Conservation (phyloP, 2,797 vertebrate genomes). For the Mallotus villosus region DNA sequence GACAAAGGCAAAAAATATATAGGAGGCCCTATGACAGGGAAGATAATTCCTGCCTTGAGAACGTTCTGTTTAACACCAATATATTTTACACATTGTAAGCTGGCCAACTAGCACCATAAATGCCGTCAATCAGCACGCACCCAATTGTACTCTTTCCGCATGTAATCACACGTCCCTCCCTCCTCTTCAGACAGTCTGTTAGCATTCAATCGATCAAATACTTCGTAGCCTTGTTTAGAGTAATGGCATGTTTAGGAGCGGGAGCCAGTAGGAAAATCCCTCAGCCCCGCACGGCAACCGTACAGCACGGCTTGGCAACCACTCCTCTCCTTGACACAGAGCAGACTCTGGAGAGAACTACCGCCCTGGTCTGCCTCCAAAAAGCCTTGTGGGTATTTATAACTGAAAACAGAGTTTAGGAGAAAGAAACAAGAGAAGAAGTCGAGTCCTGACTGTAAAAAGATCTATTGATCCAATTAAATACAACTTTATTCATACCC, state of each 20-base stretch:
- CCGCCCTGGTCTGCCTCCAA: conserved; percentile 44
- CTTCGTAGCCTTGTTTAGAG: neutral
- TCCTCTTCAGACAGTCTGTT: no score
- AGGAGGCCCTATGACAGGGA: no score
- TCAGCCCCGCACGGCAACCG: conserved; percentile 19
- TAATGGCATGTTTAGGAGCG: conserved; percentile 29
- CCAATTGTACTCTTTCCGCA: no score
- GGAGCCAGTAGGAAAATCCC: conserved; percentile 31
- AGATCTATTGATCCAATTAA: conserved; percentile 17
- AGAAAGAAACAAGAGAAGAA: conserved; percentile 13
- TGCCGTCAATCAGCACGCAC: no score
- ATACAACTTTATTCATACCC: neutral
- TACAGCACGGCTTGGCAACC: neutral
- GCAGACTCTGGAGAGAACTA: conserved; percentile 31
- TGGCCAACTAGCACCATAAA: no score
- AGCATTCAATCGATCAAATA: no score
- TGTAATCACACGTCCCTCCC: no score
- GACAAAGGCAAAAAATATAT: no score
- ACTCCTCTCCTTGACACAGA: conserved; percentile 25
- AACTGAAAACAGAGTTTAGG: conserved; percentile 31
- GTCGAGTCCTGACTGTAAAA: conserved; percentile 18
- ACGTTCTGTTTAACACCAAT: no score
- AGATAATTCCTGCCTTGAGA: no score
- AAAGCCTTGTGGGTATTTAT: conserved; percentile 24
- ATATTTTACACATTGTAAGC: no score